phyloP scores from a whole-genome alignment of 2,888 invertebrate genomes.

The Smittia sp. region DNA sequence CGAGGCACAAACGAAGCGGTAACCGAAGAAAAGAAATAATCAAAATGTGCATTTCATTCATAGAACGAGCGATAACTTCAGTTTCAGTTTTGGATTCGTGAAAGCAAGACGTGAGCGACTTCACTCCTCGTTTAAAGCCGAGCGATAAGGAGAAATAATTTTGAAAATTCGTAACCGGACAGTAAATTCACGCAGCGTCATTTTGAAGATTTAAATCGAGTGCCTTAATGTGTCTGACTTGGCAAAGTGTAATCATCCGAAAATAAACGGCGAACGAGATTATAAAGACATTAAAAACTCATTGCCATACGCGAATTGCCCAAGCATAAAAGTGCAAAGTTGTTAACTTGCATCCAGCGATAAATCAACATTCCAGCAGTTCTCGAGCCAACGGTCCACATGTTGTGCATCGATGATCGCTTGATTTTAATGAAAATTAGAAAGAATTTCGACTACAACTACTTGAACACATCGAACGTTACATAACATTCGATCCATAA shows the following conservation, averaged over 20 bases:
- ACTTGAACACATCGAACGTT: constrained; percentile 35
- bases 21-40: constrained; percentile 23
- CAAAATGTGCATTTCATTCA: constrained; percentile 31
- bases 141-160: constrained; percentile 8
- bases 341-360: neutral
- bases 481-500: constrained; percentile 25
- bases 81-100: constrained; percentile 31
- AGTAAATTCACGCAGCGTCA: neutral
- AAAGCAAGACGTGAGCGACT: constrained; percentile 34
- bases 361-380: neutral
- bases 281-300: constrained; percentile 3
- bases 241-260: neutral
- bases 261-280: neutral
- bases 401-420: constrained; percentile 31
- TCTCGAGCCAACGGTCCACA: neutral
- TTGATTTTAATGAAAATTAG: constrained; percentile 36
- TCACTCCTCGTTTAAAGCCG: constrained; percentile 4
- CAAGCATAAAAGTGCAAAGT: too few relatives aligned
- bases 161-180: neutral
- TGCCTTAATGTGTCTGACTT: neutral
- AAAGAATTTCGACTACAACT: constrained; percentile 33
- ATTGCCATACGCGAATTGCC: neutral
- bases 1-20: neutral
- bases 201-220: neutral
- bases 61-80: constrained; percentile 34